Evolutionary conservation across 2,797 vertebrate genomes (phyloP).

Genomic region (Pyrocephalus nanus): DNA sequence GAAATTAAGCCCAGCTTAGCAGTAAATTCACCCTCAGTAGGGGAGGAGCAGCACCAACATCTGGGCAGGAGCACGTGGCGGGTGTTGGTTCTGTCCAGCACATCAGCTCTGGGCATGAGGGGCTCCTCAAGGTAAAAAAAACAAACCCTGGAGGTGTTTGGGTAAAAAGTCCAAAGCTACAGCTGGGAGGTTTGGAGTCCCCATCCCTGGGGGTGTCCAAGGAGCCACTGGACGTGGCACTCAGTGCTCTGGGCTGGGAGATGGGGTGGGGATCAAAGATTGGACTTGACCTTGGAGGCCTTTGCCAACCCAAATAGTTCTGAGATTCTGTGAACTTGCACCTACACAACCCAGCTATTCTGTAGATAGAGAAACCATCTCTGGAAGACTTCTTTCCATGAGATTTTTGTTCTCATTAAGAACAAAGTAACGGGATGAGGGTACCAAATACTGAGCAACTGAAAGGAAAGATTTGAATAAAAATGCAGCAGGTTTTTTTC

Average conservation of each 20-base stretch:
- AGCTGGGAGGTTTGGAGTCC: neutral
- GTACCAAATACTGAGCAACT: neutral
- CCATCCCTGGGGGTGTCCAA: neutral
- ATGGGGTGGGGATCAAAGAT: fast-evolving
- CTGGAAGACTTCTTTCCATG: no score
- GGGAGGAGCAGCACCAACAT: neutral
- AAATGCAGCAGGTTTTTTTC: neutral
- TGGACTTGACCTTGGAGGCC: fast-evolving
- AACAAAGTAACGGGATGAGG: fast-evolving
- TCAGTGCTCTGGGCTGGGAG: neutral
- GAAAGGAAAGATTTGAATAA: neutral
- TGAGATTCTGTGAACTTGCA: neutral
- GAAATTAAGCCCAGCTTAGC: neutral
- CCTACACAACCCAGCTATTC: no score
- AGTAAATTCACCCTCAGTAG: neutral
- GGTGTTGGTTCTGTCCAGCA: neutral
- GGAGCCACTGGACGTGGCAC: fast-evolving
- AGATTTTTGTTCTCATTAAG: neutral
- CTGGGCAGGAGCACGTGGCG: neutral
- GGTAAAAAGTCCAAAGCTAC: neutral
- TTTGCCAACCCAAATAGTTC: neutral
- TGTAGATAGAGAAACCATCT: neutral
- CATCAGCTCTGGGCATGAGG: neutral
- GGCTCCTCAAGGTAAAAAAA: neutral
- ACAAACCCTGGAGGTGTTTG: fast-evolving